Evolutionary conservation across 2,888 invertebrate genomes (phyloP).

Genomic region (Metopia argyrocephala): DNA sequence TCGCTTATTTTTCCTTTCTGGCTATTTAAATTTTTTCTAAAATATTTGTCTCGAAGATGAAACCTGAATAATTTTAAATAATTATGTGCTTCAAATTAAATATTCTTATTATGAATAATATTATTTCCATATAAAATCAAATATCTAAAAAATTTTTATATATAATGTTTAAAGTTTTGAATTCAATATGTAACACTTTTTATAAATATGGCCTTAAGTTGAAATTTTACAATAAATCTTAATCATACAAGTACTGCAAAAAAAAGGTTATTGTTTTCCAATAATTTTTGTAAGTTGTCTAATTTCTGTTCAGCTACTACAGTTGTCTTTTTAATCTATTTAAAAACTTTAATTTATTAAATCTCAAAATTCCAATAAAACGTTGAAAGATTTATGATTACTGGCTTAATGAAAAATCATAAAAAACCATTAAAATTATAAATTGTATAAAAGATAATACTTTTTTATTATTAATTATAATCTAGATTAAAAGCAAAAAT

Average conservation of each 20-base stretch:
- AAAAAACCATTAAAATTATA: constrained; percentile 55
- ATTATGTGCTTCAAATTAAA: no score
- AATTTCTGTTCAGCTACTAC: constrained; percentile 10
- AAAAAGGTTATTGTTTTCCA: background rate
- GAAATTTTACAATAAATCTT: background rate
- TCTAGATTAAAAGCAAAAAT: constrained; percentile 48
- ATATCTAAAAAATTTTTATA: no score
- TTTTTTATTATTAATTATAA: constrained; percentile 60
- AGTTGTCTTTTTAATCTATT: background rate
- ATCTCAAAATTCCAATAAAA: background rate
- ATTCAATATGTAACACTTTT: no score
- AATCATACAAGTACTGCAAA: background rate
- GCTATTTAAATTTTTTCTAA: no score
- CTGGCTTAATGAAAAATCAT: constrained; percentile 39
- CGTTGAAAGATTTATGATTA: constrained; percentile 56
- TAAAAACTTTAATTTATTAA: background rate
- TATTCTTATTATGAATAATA: no score
- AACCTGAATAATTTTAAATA: no score
- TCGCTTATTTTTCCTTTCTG: no score
- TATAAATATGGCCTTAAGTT: background rate
- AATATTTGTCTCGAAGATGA: no score
- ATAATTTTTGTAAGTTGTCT: background rate
- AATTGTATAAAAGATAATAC: constrained; percentile 52
- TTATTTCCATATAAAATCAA: no score
- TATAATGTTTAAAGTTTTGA: no score